Evolutionary conservation across 2,113 vertebrate genomes (phyloP), one percentile per base, ranked within the genome.

Genomic region (Amphiprion ocellaris): DNA sequence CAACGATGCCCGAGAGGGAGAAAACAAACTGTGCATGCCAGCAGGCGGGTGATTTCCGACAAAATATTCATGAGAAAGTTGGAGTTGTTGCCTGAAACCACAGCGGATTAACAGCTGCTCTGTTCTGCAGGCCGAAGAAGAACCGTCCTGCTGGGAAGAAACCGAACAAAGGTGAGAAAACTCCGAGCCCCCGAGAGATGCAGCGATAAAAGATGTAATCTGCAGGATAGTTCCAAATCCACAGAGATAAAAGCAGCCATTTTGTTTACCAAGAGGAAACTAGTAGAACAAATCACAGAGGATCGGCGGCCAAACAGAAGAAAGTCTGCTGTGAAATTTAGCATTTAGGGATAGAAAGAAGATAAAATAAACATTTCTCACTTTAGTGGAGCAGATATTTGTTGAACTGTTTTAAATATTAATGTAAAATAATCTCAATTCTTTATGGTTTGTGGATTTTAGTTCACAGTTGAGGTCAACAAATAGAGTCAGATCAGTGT

Each of bases 161-260:
- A 70, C 23, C 0, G 78, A 87, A 46, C 79, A 30, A 23, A 68
- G 87, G 94, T 94, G 69, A 90, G 83, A 26, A 68, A 66, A 62
- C 16, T 0, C 60, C 52, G 26, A 79, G 16, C 17, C 6, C 11
- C 21, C 60, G 55, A 5, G 26, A 44, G 11, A 74, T 26, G 50
- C 39, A 49, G 55, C 15, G 33, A 80, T 67, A 17, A 54, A 6
- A 41, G 56, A 49, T 69, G 8, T 6, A 23, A 41, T 26, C 15
- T 17, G 7, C 21, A 26, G 46, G 10, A 37, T 16, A 2, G 49
- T 69, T 26, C 9, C 14, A 1, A 64, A 65, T 30, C 41, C 64
- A 7, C 67, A 61, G 61, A 59, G 44, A 60, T 8, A 8, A 61
- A 52, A 21, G 10, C 5, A 72, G 33, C 1, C 52, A 50, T 49